These are phyloP conservation scores for Psilopsiagon aurifrons DNA, from an alignment of 2,113 vertebrate species.

Conservation along the genomic window DNA sequence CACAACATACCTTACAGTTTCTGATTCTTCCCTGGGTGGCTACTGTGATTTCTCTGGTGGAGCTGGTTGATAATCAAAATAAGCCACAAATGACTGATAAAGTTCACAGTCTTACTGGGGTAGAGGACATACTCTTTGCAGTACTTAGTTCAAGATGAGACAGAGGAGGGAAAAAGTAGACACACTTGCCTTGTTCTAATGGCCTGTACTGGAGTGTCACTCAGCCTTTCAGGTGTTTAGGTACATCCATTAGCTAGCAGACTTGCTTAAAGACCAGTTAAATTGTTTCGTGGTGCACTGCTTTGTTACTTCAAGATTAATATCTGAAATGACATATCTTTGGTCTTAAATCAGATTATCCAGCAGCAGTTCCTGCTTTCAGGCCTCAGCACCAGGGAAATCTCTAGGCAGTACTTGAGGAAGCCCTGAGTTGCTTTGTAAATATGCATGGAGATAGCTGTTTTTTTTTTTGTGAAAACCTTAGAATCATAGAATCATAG, in stretches of 20 bases:
- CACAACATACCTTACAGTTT: not conserved
- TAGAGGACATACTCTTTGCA: not conserved
- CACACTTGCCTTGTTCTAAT: not conserved
- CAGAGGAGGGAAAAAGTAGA: not conserved
- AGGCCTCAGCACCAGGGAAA: not conserved
- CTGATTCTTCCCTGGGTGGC: not conserved
- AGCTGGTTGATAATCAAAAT: not conserved
- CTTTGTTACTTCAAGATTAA: not conserved
- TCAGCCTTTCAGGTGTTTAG: not conserved
- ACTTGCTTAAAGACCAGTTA: not conserved
- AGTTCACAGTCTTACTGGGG: not conserved
- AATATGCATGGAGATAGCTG: not conserved
- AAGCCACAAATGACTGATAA: fast-evolving
- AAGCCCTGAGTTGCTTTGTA: not conserved
- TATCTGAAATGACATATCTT: not conserved
- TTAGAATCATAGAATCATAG: not conserved
- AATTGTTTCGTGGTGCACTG: not conserved
- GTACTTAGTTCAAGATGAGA: not conserved
- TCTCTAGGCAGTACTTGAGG: not conserved
- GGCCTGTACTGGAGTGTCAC: not conserved
- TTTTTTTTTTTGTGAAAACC: not conserved
- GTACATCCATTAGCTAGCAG: not conserved
- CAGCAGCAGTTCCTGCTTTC: not conserved
- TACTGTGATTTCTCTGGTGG: not conserved
- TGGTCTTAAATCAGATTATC: not conserved